Conservation (phyloP, 1,140 invertebrate species). For the Heliconius hewitsoni region DNA sequence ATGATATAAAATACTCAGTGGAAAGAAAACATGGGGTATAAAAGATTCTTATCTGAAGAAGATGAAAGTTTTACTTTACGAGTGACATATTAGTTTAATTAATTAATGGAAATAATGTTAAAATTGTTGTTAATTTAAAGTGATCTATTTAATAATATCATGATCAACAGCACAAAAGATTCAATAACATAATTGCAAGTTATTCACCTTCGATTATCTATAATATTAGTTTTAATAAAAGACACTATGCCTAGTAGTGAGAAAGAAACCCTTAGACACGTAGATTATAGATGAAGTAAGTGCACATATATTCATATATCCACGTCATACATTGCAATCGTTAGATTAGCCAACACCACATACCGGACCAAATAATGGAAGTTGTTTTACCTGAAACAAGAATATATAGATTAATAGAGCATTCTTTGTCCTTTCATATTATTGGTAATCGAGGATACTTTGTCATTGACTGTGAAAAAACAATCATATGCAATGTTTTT, state of each 20-base stretch:
- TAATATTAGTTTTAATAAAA: background rate
- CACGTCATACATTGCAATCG: background rate
- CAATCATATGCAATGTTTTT: background rate
- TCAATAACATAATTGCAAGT: background rate
- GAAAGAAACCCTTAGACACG: background rate
- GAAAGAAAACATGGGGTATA: background rate
- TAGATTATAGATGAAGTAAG: background rate
- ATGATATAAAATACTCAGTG: background rate
- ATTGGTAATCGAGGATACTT: background rate
- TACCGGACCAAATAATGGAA: background rate
- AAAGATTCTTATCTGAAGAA: too few species aligned
- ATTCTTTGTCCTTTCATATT: background rate
- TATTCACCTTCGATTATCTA: background rate
- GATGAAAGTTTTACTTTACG: too few species aligned
- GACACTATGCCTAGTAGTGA: background rate
- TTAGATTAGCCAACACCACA: constrained; percentile 1
- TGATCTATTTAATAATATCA: too few species aligned
- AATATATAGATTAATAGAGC: background rate
- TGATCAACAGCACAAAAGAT: background rate
- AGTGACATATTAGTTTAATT: too few species aligned
- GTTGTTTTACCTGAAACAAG: constrained; percentile 3
- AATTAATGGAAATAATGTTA: too few species aligned
- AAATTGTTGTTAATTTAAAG: too few species aligned
- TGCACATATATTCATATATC: constrained; percentile 5
- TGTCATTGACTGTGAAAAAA: background rate